A percentile compares a stretch with the other conserved stretches of the same genome.
Evolutionary conservation across 2,797 vertebrate species (phyloP).

Genomic region (Danio albolineatus): DNA sequence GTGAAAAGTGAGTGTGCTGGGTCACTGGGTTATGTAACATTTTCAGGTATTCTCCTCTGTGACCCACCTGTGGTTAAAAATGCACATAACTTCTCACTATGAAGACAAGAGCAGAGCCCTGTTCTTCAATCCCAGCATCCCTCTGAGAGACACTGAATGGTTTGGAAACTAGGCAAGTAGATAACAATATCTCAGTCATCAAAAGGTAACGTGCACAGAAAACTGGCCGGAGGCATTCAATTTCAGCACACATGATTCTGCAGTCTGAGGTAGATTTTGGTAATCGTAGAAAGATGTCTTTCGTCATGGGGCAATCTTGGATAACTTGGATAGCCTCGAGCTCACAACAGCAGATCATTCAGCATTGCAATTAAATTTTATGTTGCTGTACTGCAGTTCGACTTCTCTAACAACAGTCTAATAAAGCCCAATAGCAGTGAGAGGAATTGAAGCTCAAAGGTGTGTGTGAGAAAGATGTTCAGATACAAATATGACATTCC

Average conservation of each 20-base stretch:
- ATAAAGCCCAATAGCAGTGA: background rate
- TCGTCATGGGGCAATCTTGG: background rate
- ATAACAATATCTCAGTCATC: slow-evolving; percentile 63
- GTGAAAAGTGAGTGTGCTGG: too few species aligned
- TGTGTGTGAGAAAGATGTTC: background rate
- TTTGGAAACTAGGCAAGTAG: slow-evolving; percentile 52
- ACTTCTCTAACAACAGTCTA: background rate
- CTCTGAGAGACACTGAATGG: slow-evolving; percentile 40
- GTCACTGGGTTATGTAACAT: slow-evolving; percentile 80
- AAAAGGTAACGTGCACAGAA: slow-evolving; percentile 65
- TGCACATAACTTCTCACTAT: too few species aligned
- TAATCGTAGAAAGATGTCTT: background rate
- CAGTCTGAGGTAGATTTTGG: background rate
- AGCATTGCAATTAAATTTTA: background rate
- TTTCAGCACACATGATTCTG: slow-evolving; percentile 42
- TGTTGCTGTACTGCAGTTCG: background rate
- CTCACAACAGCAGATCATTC: background rate
- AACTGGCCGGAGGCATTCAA: slow-evolving; percentile 61
- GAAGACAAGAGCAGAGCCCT: slow-evolving; percentile 3
- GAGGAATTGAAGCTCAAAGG: background rate
- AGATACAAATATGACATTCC: background rate
- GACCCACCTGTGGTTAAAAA: slow-evolving; percentile 74
- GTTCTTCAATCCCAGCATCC: slow-evolving; percentile 21
- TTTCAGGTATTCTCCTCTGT: slow-evolving; percentile 69
- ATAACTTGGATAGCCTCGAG: background rate